phyloP scores from a whole-genome alignment of 2,797 vertebrate species.

The Esox lucius region DNA sequence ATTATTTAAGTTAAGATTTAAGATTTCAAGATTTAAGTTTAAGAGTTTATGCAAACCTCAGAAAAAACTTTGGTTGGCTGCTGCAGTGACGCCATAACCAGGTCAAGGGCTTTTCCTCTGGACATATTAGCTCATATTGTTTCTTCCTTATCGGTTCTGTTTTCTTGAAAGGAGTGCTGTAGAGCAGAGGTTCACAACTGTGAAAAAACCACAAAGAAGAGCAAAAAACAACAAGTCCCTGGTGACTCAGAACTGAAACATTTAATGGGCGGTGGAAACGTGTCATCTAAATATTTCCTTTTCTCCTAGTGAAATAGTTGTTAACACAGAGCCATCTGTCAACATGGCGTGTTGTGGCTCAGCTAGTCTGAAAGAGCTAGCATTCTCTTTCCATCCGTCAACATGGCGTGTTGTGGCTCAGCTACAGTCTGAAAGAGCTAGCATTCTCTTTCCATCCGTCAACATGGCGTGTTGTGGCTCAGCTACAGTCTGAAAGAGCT shows the following conservation, averaged over 20 bases:
- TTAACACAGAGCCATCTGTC: slow-evolving; percentile 23
- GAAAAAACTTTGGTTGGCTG: not conserved
- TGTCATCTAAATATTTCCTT: slow-evolving; percentile 28
- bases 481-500: not conserved
- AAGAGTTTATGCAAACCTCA: not conserved
- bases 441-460: not conserved
- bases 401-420: no score
- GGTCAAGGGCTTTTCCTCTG: not conserved
- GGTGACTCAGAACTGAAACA: slow-evolving; percentile 12
- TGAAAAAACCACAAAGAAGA: not conserved
- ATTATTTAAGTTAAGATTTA: no score
- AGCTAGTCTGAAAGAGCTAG: not conserved
- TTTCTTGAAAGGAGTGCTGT: not conserved
- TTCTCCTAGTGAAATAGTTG: slow-evolving; percentile 18
- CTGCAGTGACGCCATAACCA: not conserved
- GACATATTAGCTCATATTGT: not conserved
- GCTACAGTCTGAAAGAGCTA: no score
- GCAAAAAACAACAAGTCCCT: not conserved
- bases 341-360: not conserved
- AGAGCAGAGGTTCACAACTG: not conserved
- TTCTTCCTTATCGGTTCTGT: not conserved
- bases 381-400: no score
- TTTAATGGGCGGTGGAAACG: slow-evolving; percentile 32
- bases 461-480: not conserved
- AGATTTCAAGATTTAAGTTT: no score